Conservation (phyloP, 1,140 invertebrate species). For the Camponotus vicinus region DNA sequence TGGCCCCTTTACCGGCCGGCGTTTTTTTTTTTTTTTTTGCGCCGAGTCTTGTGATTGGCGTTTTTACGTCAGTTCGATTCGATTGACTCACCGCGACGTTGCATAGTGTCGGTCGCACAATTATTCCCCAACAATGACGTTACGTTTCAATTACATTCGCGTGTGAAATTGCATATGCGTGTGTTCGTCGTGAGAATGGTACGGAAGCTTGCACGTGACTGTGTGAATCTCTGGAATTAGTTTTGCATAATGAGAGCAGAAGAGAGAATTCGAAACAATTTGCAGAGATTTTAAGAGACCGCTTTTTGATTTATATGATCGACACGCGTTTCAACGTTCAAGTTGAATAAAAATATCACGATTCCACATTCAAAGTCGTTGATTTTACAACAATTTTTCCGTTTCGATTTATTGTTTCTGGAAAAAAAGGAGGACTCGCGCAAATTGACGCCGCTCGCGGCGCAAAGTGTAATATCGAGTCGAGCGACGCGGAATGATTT, state of each 20-base stretch:
- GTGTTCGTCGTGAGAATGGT: background rate
- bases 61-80: slow-evolving; percentile 78
- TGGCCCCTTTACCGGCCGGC: slow-evolving; percentile 67
- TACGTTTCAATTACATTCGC: slow-evolving; percentile 84
- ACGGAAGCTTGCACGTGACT: background rate
- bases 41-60: slow-evolving; percentile 74
- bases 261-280: background rate
- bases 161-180: slow-evolving; percentile 66
- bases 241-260: background rate
- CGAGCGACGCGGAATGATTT: slow-evolving; percentile 53
- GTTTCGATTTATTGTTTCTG: background rate
- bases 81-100: slow-evolving; percentile 74
- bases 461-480: slow-evolving; percentile 31
- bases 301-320: background rate
- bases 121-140: slow-evolving; percentile 84
- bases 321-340: background rate
- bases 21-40: slow-evolving; percentile 70
- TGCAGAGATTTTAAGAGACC: background rate
- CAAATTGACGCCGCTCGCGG: slow-evolving; percentile 6
- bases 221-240: slow-evolving; percentile 28
- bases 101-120: slow-evolving; percentile 81
- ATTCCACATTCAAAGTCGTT: background rate
- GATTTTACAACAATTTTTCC: background rate
- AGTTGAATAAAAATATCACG: background rate
- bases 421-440: slow-evolving; percentile 21